Evolutionary conservation across 1,140 invertebrate species (phyloP).

Genomic region (Andricus grossulariae): DNA sequence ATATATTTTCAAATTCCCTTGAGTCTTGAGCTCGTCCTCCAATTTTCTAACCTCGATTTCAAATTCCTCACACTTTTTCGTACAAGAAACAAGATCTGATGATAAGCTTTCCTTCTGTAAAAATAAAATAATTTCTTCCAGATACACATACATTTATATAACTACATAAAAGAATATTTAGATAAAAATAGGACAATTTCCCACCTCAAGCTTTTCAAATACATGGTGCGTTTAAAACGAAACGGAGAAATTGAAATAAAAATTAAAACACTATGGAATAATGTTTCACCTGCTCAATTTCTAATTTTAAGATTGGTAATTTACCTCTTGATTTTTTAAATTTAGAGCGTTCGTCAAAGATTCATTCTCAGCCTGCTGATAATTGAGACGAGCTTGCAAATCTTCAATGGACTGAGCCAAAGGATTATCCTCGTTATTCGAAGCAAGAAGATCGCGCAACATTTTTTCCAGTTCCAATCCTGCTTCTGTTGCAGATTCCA

Average conservation of each 20-base stretch:
- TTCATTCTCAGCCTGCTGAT: conserved; percentile 77
- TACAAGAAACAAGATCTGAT: conserved; percentile 52
- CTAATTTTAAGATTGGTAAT: conserved; percentile 28
- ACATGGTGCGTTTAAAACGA: conserved; percentile 60
- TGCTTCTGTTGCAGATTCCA: conserved; percentile 81
- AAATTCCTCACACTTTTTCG: conserved; percentile 62
- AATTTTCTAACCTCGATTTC: conserved; percentile 60
- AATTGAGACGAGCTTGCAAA: conserved; percentile 79
- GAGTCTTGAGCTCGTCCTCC: conserved; percentile 63
- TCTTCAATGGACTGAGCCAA: conserved; percentile 79
- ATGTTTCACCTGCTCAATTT: conserved; percentile 36
- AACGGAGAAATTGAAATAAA: conserved; percentile 45
- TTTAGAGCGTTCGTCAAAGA: conserved; percentile 71
- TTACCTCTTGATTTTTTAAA: conserved; percentile 75
- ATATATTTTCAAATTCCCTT: conserved; percentile 62
- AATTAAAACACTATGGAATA: neutral
- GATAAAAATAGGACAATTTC: conserved; percentile 12
- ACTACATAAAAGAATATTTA: conserved; percentile 18
- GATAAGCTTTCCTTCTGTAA: conserved; percentile 70
- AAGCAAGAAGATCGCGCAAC: conserved; percentile 80
- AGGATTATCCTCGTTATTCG: conserved; percentile 78
- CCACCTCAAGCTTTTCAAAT: conserved; percentile 65
- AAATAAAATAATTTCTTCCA: conserved; percentile 15
- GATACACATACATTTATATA: neutral
- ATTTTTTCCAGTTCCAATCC: conserved; percentile 81